Conservation (phyloP, 2,888 invertebrate genomes). For the Leptinotarsa tumamoca region DNA sequence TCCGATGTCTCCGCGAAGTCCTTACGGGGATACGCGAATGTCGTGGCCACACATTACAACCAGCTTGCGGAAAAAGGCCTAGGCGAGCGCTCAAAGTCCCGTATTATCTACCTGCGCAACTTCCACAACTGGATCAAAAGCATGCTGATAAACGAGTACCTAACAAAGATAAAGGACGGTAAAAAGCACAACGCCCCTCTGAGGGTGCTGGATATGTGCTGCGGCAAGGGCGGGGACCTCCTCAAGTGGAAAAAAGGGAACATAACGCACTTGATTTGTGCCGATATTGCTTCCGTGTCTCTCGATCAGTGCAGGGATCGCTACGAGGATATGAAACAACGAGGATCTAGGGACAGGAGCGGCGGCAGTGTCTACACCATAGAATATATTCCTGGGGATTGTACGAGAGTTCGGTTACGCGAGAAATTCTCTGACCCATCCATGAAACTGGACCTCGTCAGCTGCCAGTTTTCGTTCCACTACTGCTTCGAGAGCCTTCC, state of each 20-base stretch:
- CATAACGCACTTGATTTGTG: conserved; percentile 86
- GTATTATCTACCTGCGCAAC: conserved; percentile 94
- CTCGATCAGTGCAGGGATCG: conserved; percentile 90
- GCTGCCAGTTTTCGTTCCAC: conserved; percentile 98
- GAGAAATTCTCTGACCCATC: conserved; percentile 83
- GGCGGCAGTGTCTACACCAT: conserved; percentile 76
- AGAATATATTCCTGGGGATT: conserved; percentile 93
- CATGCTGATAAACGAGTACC: conserved; percentile 89
- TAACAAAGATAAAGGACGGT: conserved; percentile 73
- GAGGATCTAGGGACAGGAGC: conserved; percentile 55
- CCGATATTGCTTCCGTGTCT: conserved; percentile 93
- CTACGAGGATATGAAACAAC: conserved; percentile 76
- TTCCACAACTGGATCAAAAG: conserved; percentile 99
- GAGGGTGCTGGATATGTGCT: conserved; percentile 92
- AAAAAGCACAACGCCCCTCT: conserved; percentile 76
- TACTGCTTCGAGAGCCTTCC: conserved; percentile 91
- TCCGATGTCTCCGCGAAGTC: conserved; percentile 29
- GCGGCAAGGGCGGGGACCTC: conserved; percentile 98
- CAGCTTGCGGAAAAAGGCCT: conserved; percentile 85
- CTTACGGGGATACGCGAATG: conserved; percentile 67
- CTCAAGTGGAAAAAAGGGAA: conserved; percentile 93
- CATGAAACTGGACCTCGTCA: conserved; percentile 87
- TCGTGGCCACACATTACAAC: conserved; percentile 96
- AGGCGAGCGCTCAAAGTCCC: conserved; percentile 83
- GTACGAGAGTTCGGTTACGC: conserved; percentile 84